phyloP scores from a whole-genome alignment of 2,888 invertebrate genomes.

The Troilus luridus region DNA sequence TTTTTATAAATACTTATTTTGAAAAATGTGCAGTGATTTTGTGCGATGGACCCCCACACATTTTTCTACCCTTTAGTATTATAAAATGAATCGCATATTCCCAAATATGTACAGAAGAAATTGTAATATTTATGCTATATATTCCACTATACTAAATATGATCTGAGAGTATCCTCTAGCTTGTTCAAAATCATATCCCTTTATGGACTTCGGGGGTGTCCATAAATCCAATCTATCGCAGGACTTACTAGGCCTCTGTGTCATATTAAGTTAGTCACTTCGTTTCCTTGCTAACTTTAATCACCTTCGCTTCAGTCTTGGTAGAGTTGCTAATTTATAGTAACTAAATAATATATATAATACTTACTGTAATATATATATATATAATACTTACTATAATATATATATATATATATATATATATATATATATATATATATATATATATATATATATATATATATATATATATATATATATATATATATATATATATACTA shows the following conservation, averaged over 20 bases:
- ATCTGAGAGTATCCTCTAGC: background rate
- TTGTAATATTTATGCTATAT: background rate
- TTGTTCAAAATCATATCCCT: background rate
- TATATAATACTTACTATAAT: no score
- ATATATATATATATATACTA: no score
- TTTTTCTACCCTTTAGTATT: background rate
- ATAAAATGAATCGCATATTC: background rate
- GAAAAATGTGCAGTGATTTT: background rate
- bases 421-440: no score
- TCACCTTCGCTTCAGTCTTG: background rate
- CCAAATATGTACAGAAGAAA: background rate
- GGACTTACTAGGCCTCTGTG: background rate
- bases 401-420: no score
- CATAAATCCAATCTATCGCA: conserved; percentile 3
- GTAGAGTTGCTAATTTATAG: background rate
- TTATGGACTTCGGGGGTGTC: background rate
- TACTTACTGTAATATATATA: no score
- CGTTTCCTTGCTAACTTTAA: background rate
- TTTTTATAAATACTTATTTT: background rate
- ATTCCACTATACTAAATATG: background rate
- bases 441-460: no score
- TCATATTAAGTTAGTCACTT: conserved; percentile 1
- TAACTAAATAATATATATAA: background rate
- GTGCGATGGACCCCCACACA: background rate
- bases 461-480: no score